Evolutionary conservation across 2,797 vertebrate genomes (phyloP).

Genomic region (Phrynocephalus vlangalii): DNA sequence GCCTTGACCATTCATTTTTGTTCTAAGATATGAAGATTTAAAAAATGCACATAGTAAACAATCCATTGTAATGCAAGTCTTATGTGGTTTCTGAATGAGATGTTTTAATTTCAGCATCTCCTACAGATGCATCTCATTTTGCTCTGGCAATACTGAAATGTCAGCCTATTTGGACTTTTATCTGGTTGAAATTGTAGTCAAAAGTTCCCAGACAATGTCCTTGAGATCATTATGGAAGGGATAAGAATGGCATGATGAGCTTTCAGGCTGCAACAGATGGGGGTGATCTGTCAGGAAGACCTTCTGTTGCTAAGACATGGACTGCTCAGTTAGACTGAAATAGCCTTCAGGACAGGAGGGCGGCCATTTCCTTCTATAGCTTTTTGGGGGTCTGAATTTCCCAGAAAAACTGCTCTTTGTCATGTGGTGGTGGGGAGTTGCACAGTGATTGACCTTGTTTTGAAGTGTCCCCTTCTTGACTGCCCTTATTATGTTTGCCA

Average conservation of each 20-base stretch:
- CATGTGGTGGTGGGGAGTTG: not conserved
- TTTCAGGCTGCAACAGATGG: not conserved
- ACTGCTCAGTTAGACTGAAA: not conserved
- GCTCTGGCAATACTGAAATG: not conserved
- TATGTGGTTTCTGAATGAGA: not conserved
- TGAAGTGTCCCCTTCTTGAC: too few species aligned
- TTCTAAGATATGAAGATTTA: slow-evolving; percentile 7
- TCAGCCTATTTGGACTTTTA: not conserved
- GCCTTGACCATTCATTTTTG: slow-evolving; percentile 13
- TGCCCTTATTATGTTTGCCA: too few species aligned
- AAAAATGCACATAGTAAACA: not conserved
- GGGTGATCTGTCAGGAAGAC: not conserved
- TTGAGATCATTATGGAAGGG: not conserved
- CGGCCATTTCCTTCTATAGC: not conserved
- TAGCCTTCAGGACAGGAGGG: not conserved
- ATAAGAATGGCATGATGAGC: not conserved
- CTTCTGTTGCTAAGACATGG: not conserved
- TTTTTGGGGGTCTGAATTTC: not conserved
- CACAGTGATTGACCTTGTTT: not conserved
- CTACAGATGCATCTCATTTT: not conserved
- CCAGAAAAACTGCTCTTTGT: not conserved
- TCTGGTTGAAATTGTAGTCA: not conserved
- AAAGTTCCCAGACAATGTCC: not conserved
- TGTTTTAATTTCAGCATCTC: slow-evolving; percentile 10
- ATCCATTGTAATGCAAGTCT: not conserved